Percentiles rank a stretch among this genome's conserved stretches.
These are phyloP conservation scores for Meriones psammophilus DNA, from an alignment of 2,797 vertebrate genomes.

Conservation along the genomic window DNA sequence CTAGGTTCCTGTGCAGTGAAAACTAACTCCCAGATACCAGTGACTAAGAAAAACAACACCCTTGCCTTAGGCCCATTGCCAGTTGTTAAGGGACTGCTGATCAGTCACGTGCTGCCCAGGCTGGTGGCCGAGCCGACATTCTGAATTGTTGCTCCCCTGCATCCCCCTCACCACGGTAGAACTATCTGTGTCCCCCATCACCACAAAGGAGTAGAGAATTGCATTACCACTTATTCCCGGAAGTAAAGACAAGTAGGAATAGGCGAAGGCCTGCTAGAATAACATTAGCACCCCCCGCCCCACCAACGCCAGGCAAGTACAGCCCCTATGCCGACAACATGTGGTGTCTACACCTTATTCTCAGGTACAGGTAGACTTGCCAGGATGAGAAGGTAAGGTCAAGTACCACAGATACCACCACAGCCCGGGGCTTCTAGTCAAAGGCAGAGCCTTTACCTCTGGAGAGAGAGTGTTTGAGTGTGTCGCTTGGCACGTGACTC, in stretches of 20 bases:
- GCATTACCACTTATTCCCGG: not conserved
- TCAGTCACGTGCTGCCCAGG: not conserved
- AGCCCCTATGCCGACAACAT: not conserved
- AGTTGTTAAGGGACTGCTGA: not conserved
- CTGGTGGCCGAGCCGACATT: not conserved
- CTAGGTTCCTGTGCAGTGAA: not conserved
- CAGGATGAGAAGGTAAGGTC: too few relatives aligned
- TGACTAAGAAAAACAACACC: not conserved
- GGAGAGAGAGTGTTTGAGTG: slow-evolving; percentile 53
- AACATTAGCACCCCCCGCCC: not conserved
- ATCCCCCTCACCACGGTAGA: not conserved
- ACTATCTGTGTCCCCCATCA: not conserved
- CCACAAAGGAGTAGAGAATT: not conserved
- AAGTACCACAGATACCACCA: too few relatives aligned
- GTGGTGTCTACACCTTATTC: not conserved
- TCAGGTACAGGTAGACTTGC: not conserved
- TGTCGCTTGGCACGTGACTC: slow-evolving; percentile 68
- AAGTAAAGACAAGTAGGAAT: not conserved
- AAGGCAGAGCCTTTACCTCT: slow-evolving; percentile 24
- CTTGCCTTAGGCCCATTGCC: not conserved
- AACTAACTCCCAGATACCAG: not conserved
- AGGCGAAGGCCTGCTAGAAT: not conserved
- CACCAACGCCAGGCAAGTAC: not conserved
- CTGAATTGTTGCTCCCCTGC: not conserved
- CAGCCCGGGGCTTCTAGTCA: not conserved